Evolutionary conservation across 2,888 invertebrate species (phyloP), one percentile per base, ranked within the genome.

Genomic region (Chrysopilus asiliformis): DNA sequence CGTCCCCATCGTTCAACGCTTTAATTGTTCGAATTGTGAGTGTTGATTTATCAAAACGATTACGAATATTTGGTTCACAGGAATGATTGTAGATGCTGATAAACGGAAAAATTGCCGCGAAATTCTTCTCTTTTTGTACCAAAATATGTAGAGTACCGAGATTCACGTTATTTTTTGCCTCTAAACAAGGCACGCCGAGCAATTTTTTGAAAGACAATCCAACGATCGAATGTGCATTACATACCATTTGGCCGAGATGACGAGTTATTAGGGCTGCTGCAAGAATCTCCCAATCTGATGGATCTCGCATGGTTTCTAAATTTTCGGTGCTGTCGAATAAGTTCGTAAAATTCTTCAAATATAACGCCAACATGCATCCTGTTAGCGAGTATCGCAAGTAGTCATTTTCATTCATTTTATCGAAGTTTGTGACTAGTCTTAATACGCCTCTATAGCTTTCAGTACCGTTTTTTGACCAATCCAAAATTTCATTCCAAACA

Each of bases 61-160:
- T 76, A 34, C 76, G 74, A 40, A 90, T 79, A 49, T 80, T 81
- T 5, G 87, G 80, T 44, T 81, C 76, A 57, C 94, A 94, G 1
- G 89, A 82, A 64, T 95, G 94, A 60, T 94, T 95, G 76, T 91
- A 83, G 65, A 91, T 76, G 49, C 87, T 84, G 1, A 85, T 76
- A 2, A 84, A 77, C 0, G 90, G 84, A 56, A 82, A 89, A 52
- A 91, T 81, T 1, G 80, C 89, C 3, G 86, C 79, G 1, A 84
- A 89, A 31, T 71, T 60, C 26, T 71, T 57, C 34, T 66, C 48
- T 43, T 66, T 62, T 3, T 49, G 17, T 2, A 45, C 37, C 3
- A 55, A 51, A 34, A 42, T 44, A 32, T 55, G 57, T 33, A 58
- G 42, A 13, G 19, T 13, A 20, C 10, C 12, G n/a, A n/a, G 10